Conservation (phyloP, 2,113 vertebrate genomes). For the Furnarius figulus region DNA sequence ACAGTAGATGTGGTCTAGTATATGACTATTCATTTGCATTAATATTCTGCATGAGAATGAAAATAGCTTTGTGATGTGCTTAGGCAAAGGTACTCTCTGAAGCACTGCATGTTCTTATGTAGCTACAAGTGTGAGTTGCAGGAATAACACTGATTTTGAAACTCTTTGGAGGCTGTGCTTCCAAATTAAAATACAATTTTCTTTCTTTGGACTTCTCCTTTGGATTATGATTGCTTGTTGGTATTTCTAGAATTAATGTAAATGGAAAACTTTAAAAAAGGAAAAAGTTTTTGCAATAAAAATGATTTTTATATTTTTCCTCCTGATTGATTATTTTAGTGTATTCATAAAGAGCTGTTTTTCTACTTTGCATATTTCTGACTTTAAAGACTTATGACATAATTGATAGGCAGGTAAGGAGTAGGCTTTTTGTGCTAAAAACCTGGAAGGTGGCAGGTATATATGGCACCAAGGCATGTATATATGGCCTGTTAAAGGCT, state of each 20-base stretch:
- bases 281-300: not conserved
- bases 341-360: not conserved
- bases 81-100: not conserved
- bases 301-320: not conserved
- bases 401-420: not conserved
- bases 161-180: not conserved
- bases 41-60: not conserved
- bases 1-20: not conserved
- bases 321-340: not conserved
- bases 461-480: not conserved
- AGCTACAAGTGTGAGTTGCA: not conserved
- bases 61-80: not conserved
- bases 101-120: rapidly evolving
- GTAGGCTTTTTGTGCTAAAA: not conserved
- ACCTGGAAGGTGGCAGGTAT: not conserved
- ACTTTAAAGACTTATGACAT: not conserved
- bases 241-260: not conserved
- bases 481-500: not conserved
- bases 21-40: not conserved
- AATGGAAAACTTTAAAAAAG: not conserved
- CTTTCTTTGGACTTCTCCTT: not conserved
- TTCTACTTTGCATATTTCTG: not conserved
- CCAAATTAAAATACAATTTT: not conserved
- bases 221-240: not conserved
- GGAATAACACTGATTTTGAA: not conserved